Percentiles rank a stretch among this genome's conserved stretches.
Evolutionary conservation across 2,797 vertebrate species (phyloP).

Genomic region (Polyboroides typus): DNA sequence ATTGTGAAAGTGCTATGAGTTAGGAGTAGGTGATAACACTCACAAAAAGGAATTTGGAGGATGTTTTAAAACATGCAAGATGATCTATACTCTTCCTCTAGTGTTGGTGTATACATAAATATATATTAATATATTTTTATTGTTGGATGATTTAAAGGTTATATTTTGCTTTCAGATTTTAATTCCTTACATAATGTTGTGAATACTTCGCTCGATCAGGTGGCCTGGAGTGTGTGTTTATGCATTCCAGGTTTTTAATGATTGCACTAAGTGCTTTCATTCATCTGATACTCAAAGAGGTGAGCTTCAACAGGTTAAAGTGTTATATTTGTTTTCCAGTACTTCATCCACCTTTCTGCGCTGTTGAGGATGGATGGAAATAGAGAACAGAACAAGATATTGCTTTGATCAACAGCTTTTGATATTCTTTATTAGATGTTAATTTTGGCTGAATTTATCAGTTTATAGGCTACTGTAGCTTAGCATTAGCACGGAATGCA

Average conservation of each 20-base stretch:
- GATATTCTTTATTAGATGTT: slow-evolving; percentile 36
- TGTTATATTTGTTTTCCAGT: not conserved
- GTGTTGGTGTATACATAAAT: slow-evolving; percentile 27
- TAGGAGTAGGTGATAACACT: not conserved
- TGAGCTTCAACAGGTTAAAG: slow-evolving; percentile 6
- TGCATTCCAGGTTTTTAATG: not conserved
- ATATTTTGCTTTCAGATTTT: slow-evolving; percentile 31
- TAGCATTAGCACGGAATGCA: slow-evolving; percentile 57
- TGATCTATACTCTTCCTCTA: slow-evolving; percentile 13
- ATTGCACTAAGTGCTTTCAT: slow-evolving; percentile 17
- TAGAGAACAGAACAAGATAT: not conserved
- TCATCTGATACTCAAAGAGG: not conserved
- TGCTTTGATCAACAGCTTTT: slow-evolving; percentile 33
- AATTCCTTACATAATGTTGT: slow-evolving; percentile 7
- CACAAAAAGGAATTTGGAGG: slow-evolving; percentile 13
- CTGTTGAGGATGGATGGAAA: not conserved
- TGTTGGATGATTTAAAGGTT: not conserved
- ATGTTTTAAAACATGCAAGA: slow-evolving; percentile 52
- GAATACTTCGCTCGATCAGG: not conserved
- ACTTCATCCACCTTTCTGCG: not conserved
- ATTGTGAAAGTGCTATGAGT: not conserved
- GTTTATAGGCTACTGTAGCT: slow-evolving; percentile 46
- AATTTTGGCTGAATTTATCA: slow-evolving; percentile 47
- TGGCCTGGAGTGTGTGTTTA: not conserved
- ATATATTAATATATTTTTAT: slow-evolving; percentile 54